Base-by-base conservation (phyloP, 1,140 invertebrate genomes). In the Pseudachorutes palmiensis region DNA sequence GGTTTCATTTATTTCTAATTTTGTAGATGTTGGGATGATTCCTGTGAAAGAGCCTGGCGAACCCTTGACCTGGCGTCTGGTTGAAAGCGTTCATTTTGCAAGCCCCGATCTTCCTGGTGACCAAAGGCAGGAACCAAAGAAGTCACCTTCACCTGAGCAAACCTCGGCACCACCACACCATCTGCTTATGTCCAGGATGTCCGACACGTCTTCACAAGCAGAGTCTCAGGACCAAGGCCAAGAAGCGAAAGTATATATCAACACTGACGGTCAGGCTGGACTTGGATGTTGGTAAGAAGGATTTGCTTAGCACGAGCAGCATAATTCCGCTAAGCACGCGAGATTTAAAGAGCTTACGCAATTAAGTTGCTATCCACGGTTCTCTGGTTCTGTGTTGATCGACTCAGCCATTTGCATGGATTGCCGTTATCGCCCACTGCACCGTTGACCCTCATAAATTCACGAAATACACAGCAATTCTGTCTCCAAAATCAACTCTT, bases 11-110 rank as follows among this genome's bases (percentile, higher is more conserved):
- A n/a, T n/a, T n/a, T n/a, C n/a, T n/a, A n/a, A n/a, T 78, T 74
- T 83, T 85, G 71, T 81, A 87, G 86, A 88, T 81, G 88, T 92
- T 69, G 91, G 90, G 67, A 92, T 93, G 89, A 84, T 94, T 74
- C 91, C 91, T 49, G 84, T 90, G 1, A 91, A 90, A 85, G 89
- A 92, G 90, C 80, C 81, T 48, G 83, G 83, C 66, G 88, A 90
- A 75, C 80, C 85, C 36, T 80, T 90, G 31, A 88, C 87, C 31
- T 90, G 88, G 88, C 86, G 87, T 75, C 86, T 90, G 75, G 85
- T 90, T 16, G 79, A 80, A 61, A 70, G 72, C 14, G 66, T 62
- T 51, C 41, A 49, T 51, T 29, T 14, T 31, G 2, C 58, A 30
- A 29, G 3, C 2, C 5, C 26, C 26, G 24, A 24, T 12, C 9